Evolutionary conservation across 2,113 vertebrate genomes (phyloP).

Genomic region (Brachyhypopomus gauderio): DNA sequence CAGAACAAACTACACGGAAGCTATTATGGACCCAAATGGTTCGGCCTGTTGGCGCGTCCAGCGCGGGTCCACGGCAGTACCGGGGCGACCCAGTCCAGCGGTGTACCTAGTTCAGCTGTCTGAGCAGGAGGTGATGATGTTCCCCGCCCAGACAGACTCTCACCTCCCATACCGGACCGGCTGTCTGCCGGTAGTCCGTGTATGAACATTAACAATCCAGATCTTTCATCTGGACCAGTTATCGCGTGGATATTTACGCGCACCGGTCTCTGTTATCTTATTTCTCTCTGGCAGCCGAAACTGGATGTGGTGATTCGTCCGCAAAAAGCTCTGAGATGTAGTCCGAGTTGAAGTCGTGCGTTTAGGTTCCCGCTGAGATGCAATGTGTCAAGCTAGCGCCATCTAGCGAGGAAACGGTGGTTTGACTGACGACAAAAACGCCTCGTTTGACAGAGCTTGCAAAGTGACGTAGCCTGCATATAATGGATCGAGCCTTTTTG

Average conservation of each 20-base stretch:
- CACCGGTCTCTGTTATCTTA: constrained; percentile 31
- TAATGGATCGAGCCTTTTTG: background rate
- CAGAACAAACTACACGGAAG: background rate
- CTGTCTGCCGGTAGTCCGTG: background rate
- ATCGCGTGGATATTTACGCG: background rate
- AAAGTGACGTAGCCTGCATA: background rate
- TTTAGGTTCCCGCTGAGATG: background rate
- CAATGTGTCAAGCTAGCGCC: constrained; percentile 45
- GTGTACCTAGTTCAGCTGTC: constrained; percentile 1
- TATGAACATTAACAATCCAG: constrained; percentile 20
- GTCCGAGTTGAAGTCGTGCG: constrained; percentile 28
- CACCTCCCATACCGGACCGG: constrained; percentile 2
- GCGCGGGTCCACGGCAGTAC: constrained; percentile 13
- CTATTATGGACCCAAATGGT: constrained; percentile 3
- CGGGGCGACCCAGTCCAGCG: constrained; percentile 19
- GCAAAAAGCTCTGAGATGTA: constrained; percentile 46
- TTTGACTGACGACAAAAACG: background rate
- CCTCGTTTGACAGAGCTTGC: background rate
- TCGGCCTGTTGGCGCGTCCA: too few relatives aligned
- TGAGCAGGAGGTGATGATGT: constrained; percentile 3
- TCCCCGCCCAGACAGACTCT: constrained; percentile 17
- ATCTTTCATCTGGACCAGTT: constrained; percentile 13
- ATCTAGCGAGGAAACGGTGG: constrained; percentile 37
- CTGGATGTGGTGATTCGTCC: constrained; percentile 36
- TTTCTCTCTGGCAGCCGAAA: constrained; percentile 37